Percentiles rank a stretch among this genome's conserved stretches.
phyloP scores from a whole-genome alignment of 2,888 invertebrate genomes.

The Xestia sexstrigata region DNA sequence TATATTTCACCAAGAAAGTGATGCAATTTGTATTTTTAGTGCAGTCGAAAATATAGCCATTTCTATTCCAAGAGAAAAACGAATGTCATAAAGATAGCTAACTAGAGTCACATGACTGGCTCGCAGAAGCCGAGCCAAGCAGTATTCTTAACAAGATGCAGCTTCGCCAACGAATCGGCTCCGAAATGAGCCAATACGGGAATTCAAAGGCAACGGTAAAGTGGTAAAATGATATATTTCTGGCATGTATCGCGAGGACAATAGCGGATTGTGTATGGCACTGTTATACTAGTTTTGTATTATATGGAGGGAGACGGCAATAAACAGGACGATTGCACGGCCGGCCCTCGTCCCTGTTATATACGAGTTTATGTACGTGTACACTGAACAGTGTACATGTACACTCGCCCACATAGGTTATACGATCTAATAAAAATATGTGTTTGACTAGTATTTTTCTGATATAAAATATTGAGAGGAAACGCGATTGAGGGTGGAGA shows the following conservation, averaged over 20 bases:
- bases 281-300: constrained; percentile 76
- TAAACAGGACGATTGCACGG: constrained; percentile 77
- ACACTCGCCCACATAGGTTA: constrained; percentile 54
- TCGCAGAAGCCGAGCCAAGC: constrained; percentile 67
- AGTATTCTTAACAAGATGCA: constrained; percentile 73
- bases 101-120: constrained; percentile 39
- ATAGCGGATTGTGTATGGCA: constrained; percentile 73
- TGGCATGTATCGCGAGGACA: constrained; percentile 67
- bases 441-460: constrained; percentile 57
- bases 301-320: constrained; percentile 73
- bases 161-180: constrained; percentile 69
- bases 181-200: constrained; percentile 73
- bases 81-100: constrained; percentile 50
- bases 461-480: constrained; percentile 46
- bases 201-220: constrained; percentile 77
- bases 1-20: neutral
- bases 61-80: constrained; percentile 22
- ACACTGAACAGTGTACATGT: constrained; percentile 53
- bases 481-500: constrained; percentile 30
- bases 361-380: constrained; percentile 56
- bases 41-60: constrained; percentile 13
- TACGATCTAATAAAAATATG: constrained; percentile 65
- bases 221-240: constrained; percentile 80
- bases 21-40: constrained; percentile 22
- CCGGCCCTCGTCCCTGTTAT: constrained; percentile 64